These are phyloP conservation scores for Ceratina japonica DNA, from an alignment of 1,140 invertebrate genomes.

Conservation along the genomic window DNA sequence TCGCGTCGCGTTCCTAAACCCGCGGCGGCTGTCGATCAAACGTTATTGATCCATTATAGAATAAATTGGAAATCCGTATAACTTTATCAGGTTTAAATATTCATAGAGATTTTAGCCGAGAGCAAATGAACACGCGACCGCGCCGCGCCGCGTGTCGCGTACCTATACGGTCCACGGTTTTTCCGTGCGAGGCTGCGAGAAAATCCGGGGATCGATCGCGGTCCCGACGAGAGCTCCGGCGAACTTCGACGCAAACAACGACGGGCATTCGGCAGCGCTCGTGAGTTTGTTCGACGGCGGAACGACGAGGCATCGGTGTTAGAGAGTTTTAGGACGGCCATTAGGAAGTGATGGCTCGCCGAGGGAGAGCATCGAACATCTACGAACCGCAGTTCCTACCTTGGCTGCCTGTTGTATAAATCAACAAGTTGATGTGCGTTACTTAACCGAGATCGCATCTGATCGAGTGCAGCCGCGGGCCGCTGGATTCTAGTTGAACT, in stretches of 20 bases:
- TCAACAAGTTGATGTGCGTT: constrained; percentile 76
- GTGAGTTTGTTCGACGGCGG: constrained; percentile 27
- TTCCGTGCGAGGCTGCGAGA: not conserved
- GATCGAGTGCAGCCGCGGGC: constrained; percentile 11
- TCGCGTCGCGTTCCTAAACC: not conserved
- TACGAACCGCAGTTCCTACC: constrained; percentile 63
- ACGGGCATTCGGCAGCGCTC: constrained; percentile 29
- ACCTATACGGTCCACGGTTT: not conserved
- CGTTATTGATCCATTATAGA: constrained; percentile 17
- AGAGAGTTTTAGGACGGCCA: constrained; percentile 67
- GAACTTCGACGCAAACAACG: constrained; percentile 19
- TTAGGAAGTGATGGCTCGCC: constrained; percentile 71
- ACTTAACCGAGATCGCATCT: constrained; percentile 43
- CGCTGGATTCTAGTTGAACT: not conserved
- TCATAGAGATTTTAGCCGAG: constrained; percentile 26
- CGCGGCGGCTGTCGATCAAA: not conserved
- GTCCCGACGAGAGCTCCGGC: not conserved
- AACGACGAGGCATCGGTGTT: constrained; percentile 46
- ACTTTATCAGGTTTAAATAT: constrained; percentile 29
- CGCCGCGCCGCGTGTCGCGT: too few relatives aligned
- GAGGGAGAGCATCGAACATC: constrained; percentile 61
- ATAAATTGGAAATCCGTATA: not conserved
- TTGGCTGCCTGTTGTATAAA: constrained; percentile 72
- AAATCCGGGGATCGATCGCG: not conserved
- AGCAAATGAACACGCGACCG: not conserved